Percentiles rank a stretch among this genome's conserved stretches.
phyloP scores from a whole-genome alignment of 2,113 vertebrate genomes.

The Tylochromis polylepis region DNA sequence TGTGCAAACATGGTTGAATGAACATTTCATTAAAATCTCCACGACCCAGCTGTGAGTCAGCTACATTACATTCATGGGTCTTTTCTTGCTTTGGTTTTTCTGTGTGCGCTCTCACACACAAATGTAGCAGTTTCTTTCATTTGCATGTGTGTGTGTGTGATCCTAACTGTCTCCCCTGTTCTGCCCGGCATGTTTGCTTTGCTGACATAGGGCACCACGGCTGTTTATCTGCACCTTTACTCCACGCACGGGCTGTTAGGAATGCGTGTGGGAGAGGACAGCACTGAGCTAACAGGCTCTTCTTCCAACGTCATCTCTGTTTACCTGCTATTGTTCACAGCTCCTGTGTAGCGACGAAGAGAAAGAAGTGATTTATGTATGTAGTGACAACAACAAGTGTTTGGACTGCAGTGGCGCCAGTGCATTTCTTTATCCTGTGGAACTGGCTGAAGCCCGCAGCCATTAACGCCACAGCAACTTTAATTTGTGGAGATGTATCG shows the following conservation, averaged over 20 bases:
- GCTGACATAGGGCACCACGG: conserved; percentile 34
- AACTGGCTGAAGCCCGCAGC: conserved; percentile 6
- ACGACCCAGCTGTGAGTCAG: background rate
- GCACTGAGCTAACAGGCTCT: conserved; percentile 29
- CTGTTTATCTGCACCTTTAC: conserved; percentile 42
- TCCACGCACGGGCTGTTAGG: conserved; percentile 28
- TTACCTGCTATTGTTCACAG: conserved; percentile 62
- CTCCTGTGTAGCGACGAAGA: conserved; percentile 43
- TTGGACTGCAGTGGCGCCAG: conserved; percentile 47
- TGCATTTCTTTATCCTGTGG: background rate
- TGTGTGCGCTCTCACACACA: background rate
- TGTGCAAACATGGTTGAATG: background rate
- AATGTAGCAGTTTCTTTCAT: background rate
- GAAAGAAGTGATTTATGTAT: conserved; percentile 52
- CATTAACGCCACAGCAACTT: background rate
- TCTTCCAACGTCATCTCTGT: conserved; percentile 45
- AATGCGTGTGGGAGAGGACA: conserved; percentile 54
- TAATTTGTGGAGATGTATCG: background rate
- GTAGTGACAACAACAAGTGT: conserved; percentile 56
- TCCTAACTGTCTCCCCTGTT: background rate
- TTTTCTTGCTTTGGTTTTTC: background rate
- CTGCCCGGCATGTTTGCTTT: conserved; percentile 51
- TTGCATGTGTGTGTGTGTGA: conserved; percentile 2
- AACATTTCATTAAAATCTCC: background rate
- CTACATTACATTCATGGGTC: background rate